A percentile compares a stretch with the other conserved stretches of the same genome.
These are phyloP conservation scores for Drosophila nigromelanica DNA, from an alignment of 1,140 invertebrate genomes.

Conservation along the genomic window DNA sequence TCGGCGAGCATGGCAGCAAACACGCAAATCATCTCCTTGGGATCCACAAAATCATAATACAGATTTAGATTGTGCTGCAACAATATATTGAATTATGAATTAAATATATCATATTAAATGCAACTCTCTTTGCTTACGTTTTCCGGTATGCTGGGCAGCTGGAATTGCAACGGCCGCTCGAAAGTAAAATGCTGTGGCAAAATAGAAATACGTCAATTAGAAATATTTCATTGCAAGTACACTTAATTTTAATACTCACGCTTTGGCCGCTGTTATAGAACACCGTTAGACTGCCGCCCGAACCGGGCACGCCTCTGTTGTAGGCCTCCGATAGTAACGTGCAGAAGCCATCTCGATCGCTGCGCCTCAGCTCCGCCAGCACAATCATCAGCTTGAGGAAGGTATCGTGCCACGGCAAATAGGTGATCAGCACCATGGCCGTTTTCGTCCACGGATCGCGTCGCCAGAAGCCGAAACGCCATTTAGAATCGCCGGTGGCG, in stretches of 20 bases:
- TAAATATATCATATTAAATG: background rate
- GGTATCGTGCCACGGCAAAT: slow-evolving; percentile 97
- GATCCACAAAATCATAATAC: slow-evolving; percentile 97
- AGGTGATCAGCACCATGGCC: slow-evolving; percentile 91
- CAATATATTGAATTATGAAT: slow-evolving; percentile 54
- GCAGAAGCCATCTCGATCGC: slow-evolving; percentile 80
- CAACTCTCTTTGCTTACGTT: slow-evolving; percentile 89
- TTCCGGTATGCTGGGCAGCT: slow-evolving; percentile 96
- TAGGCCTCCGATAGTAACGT: slow-evolving; percentile 89
- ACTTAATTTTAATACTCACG: slow-evolving; percentile 79
- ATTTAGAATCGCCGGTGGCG: slow-evolving; percentile 96
- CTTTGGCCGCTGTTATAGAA: slow-evolving; percentile 86
- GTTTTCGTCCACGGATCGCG: slow-evolving; percentile 93
- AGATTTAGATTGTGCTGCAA: slow-evolving; percentile 96
- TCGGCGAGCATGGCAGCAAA: slow-evolving; percentile 98
- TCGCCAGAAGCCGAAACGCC: slow-evolving; percentile 97
- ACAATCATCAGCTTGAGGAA: slow-evolving; percentile 92
- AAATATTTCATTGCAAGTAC: slow-evolving; percentile 2
- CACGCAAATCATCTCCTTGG: slow-evolving; percentile 95
- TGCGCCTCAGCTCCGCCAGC: slow-evolving; percentile 64
- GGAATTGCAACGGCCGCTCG: slow-evolving; percentile 90
- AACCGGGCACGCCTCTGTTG: slow-evolving; percentile 86
- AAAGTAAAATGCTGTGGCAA: slow-evolving; percentile 89
- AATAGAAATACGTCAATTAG: slow-evolving; percentile 23
- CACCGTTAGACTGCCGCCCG: slow-evolving; percentile 85